Base-by-base conservation (phyloP, 2,888 invertebrate species). In the Anthoptus insignis region DNA sequence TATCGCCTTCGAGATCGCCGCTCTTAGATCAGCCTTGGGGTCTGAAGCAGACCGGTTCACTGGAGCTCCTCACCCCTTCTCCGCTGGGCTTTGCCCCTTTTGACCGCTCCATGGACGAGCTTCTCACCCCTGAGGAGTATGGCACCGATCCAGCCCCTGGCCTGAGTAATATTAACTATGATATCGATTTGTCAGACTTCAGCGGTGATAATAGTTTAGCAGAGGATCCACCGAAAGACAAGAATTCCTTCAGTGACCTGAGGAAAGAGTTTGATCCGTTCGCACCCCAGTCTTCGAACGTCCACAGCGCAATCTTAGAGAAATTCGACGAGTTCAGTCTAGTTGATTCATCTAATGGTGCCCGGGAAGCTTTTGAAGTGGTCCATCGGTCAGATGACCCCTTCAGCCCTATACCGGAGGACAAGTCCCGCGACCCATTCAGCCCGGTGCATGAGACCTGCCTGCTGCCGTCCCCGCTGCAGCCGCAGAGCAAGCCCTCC, bases 111-210 rank as follows among this genome's bases (percentile, higher is more conserved):
- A 83, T 95, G 13, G 95, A 95, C 66, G 94, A 94, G 63, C 73
- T 94, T 61, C 88, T 94, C 74, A 95, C 95, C 0, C 95, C 95
- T 0, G 96, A 96, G 58, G 95, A 96, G 32, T 93, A 88, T 54
- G 89, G 82, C 0, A 74, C 84, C 0, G 94, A 94, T 7, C 60
- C 94, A 65, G 85, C 94, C 0, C 94, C 95, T 13, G 95, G 95
- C 0, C 81, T 97, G 24, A 95, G 95, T 22, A 95, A 96, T 76
- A 95, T 97, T 13, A 96, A 96, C 81, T 97, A 97, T 71, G 97
- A 97, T 73, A 96, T 97, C 63, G 96, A 97, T 81, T 88, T 96
- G 65, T 96, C 96, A 3, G 97, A 97, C 82, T 88, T 96, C 42
- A 96, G 96, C 74, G 96, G 94, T 0, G 97, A 97, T 8, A 96